Base-by-base conservation (phyloP, 2,888 invertebrate species). In the Diabrotica balteata region DNA sequence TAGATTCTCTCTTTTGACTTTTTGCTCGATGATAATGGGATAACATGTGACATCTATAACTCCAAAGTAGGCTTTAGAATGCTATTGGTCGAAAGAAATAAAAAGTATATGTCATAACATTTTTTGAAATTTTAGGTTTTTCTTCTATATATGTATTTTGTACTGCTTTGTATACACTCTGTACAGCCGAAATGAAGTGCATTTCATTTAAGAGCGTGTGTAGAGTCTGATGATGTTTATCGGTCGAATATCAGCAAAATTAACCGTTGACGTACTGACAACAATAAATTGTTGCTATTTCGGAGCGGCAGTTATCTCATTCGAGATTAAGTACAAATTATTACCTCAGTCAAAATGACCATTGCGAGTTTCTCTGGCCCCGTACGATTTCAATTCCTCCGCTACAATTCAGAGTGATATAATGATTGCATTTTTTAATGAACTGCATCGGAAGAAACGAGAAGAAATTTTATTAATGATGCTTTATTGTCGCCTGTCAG, bases 251-350 rank as follows among this genome's bases (percentile, higher is more conserved):
- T 65, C 60, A 66, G 68, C 64, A 66, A 72, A 71, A 60, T 74
- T 67, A 70, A 73, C 66, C 68, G 73, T 73, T 74, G 74, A 72
- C 70, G 65, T 60, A 68, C 68, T 73, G 70, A 71, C 61, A 68
- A 68, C 63, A 52, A 72, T 72, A 72, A 74, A 74, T 73, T 68
- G 63, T 55, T 62, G 66, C 68, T 66, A 63, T 72, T 73, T 69
- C 72, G 55, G 69, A 59, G 32, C 63, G 54, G 66, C 67, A 61
- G 67, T 68, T 70, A 69, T 66, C 52, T 54, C 17, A 44, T 11
- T 22, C 55, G 17, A 54, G 66, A 57, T 58, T 63, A 53, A 53
- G 22, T 51, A 55, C 59, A 47, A 64, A 68, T 60, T 57, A 68
- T 67, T 51, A 51, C 63, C 47, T 54, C 63, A 43, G 63, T 63